Base-by-base conservation (phyloP, 1,140 invertebrate species). In the Adoxophyes honmai region DNA sequence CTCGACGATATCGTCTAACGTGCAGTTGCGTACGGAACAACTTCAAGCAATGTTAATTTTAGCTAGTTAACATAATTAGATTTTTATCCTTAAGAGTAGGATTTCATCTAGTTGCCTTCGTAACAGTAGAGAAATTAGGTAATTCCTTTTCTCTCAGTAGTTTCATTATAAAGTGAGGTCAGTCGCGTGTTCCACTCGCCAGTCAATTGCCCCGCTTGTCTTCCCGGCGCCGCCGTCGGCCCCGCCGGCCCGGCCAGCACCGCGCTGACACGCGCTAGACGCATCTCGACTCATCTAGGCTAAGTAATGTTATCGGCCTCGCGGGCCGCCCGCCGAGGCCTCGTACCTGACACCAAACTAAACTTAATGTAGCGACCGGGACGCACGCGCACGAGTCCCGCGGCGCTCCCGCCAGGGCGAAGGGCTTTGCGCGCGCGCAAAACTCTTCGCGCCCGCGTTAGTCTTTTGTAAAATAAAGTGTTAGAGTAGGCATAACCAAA, bases 61-160 rank as follows among this genome's bases (percentile, higher is more conserved):
- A 88, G 86, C 75, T 83, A 81, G 76, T 78, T 85, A 85, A 74
- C 64, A 68, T 86, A 86, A 83, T 86, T 88, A 86, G 82, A 86
- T 78, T 84, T 86, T 86, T 84, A 88, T 86, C 79, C 70, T 78
- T 86, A 86, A 88, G 79, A 75, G 86, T 88, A 88, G 86, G 82
- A 79, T 86, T 86, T 86, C 83, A 86, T 86, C 76, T 88, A 88
- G 86, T 81, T 86, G 86, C 83, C 83, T 88, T 88, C 77, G 79
- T 86, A 83, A 80, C 75, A 64, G 79, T 86, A 84, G 82, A 86
- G 79, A 78, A 84, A 78, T 72, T 88, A 86, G 81, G 83, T 82
- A 64, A 81, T 86, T 83, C 81, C 80, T 81, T 83, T 86, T 88
- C 74, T 86, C 86, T 86, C 78, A 54, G 59, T 86, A 86, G 83